Base-by-base conservation (phyloP, 1,140 invertebrate species). In the Orchesella cincta region DNA sequence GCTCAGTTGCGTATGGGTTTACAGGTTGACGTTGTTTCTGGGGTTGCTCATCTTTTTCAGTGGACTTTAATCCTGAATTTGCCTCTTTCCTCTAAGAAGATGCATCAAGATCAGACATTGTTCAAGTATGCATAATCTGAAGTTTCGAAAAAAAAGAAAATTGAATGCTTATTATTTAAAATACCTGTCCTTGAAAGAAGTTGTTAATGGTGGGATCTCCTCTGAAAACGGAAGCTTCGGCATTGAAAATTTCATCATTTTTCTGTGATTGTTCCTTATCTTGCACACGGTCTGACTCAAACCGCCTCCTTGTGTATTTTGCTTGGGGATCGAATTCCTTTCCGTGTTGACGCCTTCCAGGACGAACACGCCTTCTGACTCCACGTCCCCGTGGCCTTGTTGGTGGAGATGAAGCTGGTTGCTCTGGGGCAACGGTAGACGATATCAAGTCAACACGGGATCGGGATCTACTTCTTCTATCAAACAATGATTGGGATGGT, bases 171-270 rank as follows among this genome's bases (percentile, higher is more conserved):
- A 46, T 73, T 51, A 29, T 31, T 52, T 74, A 54, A 5, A 57
- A 2, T 74, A 79, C 80, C 71, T 81, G 72, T 31, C 76, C 78
- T 46, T 75, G 52, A n/a, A 70, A 76, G 73, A 78, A 78, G 31
- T 29, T 74, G 70, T 82, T 82, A 28, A 35, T 51, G 54, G 57
- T 67, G 12, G 77, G 76, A 46, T 52, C 39, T 74, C 79, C 81
- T 23, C 51, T 51, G 75, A 78, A 79, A 35, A 80, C 74, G 31
- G 81, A 82, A 29, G 81, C 77, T 64, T 80, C 81, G 23, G 79
- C 81, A 31, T 76, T 77, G 62, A 82, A 82, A 35, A 82, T 78
- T 64, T 82, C 81, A 18, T 82, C 81, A 39, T 75, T 76, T 20
- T 73, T 79, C 16, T 35, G 67, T 5, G 1, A 2, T 1, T 8